Evolutionary conservation across 2,113 vertebrate species (phyloP), one percentile per base, ranked within the genome.

Genomic region (Trachemys scripta): DNA sequence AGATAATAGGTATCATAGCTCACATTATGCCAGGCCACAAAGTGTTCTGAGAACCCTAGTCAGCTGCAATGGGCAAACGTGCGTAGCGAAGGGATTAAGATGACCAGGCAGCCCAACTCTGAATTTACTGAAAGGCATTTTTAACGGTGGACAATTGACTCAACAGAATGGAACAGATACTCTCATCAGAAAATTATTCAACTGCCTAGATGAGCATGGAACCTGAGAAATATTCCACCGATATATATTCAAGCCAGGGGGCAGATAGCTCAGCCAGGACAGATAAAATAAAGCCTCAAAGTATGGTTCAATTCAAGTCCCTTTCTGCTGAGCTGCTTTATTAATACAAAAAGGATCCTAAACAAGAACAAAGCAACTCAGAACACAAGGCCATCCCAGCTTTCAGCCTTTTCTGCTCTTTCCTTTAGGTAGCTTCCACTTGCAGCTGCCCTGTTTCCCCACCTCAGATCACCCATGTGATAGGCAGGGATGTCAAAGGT

Each of bases 11-110:
- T 78, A 45, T 45, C 5, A 1, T 25, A 27, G 24, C 38, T 78
- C 25, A 19, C 49, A 42, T 2, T 65, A 8, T 2, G 2, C 6
- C 13, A 1, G 2, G 75, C 3, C 78, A 19, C 4, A 42, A 45
- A 29, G 25, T 10, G 0, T 47, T 7, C 16, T 57, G 45, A 75
- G n/a, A 91, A n/a, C 2, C 49, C 78, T 80, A 2, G 2, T 86
- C 90, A 90, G 82, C 2, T 53, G 29, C 69, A 82, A 6, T 1
- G 13, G n/a, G 9, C n/a, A 72, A 35, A 72, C 1, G 5, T 9
- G 7, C 10, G 5, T n/a, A 38, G 65, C 65, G 38, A n/a, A 9
- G 8, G n/a, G 9, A 38, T 20, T 38, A 72, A 72, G 65, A 38
- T n/a, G 65, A 72, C 65, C n/a, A 38, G 8, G 19, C 19, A 38